Percentiles rank a stretch among this genome's conserved stretches.
Conservation (phyloP, 1,140 invertebrate genomes). For the Calliphora vicina region DNA sequence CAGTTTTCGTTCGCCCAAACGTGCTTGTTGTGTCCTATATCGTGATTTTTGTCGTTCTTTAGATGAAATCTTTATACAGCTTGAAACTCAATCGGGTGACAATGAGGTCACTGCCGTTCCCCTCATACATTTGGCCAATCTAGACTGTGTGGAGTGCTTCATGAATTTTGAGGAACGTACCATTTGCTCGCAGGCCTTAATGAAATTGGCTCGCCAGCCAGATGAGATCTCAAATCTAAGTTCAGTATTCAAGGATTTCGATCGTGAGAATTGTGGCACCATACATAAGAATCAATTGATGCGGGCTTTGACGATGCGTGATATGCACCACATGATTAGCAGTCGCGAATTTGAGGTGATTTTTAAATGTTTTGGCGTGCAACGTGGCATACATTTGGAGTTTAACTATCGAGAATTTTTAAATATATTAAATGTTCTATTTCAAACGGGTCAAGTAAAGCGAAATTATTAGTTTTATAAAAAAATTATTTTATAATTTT, state of each 20-base stretch:
- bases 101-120: slow-evolving; percentile 66
- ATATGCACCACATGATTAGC: slow-evolving; percentile 69
- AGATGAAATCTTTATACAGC: slow-evolving; percentile 72
- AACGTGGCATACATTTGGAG: slow-evolving; percentile 63
- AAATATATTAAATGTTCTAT: slow-evolving; percentile 54
- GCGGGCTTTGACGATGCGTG: slow-evolving; percentile 69
- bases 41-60: slow-evolving; percentile 70
- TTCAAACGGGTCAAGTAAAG: slow-evolving; percentile 53
- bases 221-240: slow-evolving; percentile 70
- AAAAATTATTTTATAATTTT: not conserved
- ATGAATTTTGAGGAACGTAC: slow-evolving; percentile 74
- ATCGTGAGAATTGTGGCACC: slow-evolving; percentile 70
- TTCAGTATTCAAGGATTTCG: slow-evolving; percentile 69
- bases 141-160: slow-evolving; percentile 70
- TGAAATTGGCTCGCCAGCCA: slow-evolving; percentile 70
- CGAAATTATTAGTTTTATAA: slow-evolving; percentile 51
- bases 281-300: slow-evolving; percentile 69
- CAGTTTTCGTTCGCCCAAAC: slow-evolving; percentile 69
- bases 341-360: slow-evolving; percentile 70
- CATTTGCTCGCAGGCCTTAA: slow-evolving; percentile 67
- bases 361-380: slow-evolving; percentile 73
- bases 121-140: slow-evolving; percentile 70
- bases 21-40: slow-evolving; percentile 70
- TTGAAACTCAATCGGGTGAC: slow-evolving; percentile 70
- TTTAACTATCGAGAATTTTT: slow-evolving; percentile 60